Evolutionary conservation across 2,113 vertebrate genomes (phyloP).

Genomic region (Lepus americanus): DNA sequence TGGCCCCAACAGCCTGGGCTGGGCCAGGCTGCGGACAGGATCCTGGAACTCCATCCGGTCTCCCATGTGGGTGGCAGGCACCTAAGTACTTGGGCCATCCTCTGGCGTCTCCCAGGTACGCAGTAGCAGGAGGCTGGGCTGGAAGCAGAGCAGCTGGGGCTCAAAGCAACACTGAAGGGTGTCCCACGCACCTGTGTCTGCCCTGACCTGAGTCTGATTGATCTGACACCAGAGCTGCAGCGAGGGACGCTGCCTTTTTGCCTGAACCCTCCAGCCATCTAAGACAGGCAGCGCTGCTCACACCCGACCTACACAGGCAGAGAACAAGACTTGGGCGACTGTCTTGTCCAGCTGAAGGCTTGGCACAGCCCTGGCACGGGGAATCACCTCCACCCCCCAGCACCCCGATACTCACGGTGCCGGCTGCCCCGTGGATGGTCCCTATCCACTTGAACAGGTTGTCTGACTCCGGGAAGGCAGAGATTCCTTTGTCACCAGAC

Average conservation of each 20-base stretch:
- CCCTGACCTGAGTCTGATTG: no score
- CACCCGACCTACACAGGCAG: neutral
- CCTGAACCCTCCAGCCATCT: neutral
- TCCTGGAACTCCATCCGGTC: no score
- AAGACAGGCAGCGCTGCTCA: neutral
- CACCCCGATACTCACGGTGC: constrained; percentile 85
- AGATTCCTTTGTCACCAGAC: constrained; percentile 96
- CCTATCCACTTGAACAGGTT: constrained; percentile 98
- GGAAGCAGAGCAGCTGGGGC: no score
- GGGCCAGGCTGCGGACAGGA: no score
- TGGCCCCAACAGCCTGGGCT: no score
- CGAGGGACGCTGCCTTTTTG: neutral
- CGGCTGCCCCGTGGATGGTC: constrained; percentile 90
- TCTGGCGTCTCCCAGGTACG: no score
- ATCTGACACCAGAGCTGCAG: no score
- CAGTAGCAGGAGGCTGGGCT: no score
- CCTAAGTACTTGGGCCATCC: no score
- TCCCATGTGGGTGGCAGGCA: no score
- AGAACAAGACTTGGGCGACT: neutral
- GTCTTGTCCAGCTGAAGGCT: neutral
- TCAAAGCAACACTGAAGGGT: no score
- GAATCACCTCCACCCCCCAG: neutral
- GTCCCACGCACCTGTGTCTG: no score
- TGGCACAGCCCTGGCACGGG: neutral
- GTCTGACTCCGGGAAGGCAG: constrained; percentile 97